Evolutionary conservation across 1,140 invertebrate species (phyloP).

Genomic region (Ceratina australensis): DNA sequence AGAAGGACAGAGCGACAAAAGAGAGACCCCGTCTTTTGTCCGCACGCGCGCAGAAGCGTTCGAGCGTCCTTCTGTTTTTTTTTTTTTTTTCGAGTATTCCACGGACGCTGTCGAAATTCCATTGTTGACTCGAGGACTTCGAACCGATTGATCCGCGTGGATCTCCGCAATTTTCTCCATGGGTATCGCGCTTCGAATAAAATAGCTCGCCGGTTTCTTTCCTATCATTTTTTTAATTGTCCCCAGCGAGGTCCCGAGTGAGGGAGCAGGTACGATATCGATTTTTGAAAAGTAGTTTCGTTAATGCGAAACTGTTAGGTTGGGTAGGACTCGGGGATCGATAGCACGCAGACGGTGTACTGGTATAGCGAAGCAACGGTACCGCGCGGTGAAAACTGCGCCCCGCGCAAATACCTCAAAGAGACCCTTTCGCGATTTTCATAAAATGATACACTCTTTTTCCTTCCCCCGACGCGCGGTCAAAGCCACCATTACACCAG

Average conservation of each 20-base stretch:
- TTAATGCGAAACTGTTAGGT: conserved; percentile 1
- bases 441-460: conserved; percentile 7
- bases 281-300: not conserved
- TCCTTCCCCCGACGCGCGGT: too few species aligned
- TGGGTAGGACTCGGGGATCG: conserved; percentile 20
- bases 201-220: too few species aligned
- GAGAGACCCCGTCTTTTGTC: conserved; percentile 27
- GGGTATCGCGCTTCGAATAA: too few species aligned
- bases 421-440: not conserved
- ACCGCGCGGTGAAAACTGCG: not conserved
- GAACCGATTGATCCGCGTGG: not conserved
- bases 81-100: conserved; percentile 29
- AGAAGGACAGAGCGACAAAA: conserved; percentile 4
- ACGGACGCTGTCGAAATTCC: conserved; percentile 14
- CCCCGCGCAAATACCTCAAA: conserved; percentile 7
- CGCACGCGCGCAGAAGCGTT: conserved; percentile 3
- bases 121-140: not conserved
- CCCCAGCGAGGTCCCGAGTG: too few species aligned
- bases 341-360: not conserved
- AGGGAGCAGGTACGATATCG: too few species aligned
- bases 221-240: too few species aligned
- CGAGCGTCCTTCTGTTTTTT: conserved; percentile 41
- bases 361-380: not conserved
- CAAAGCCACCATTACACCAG: not conserved
- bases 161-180: too few species aligned